Evolutionary conservation across 1,140 invertebrate genomes (phyloP).

Genomic region (Saccostrea cuccullata): DNA sequence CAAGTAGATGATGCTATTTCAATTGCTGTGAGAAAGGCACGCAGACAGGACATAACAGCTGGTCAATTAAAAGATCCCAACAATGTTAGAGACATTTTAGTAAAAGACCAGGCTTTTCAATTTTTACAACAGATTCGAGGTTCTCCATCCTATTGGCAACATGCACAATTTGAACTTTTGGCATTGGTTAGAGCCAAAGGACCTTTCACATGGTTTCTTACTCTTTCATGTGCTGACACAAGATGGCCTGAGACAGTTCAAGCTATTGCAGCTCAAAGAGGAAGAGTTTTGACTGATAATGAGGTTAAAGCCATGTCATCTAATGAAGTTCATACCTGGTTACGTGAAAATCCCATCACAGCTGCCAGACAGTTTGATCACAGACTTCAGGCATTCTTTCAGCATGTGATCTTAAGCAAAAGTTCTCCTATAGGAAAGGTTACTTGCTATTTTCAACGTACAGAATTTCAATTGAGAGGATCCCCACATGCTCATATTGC

Average conservation of each 20-base stretch:
- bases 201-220: too few relatives aligned
- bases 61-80: too few relatives aligned
- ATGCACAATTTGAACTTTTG: too few relatives aligned
- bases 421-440: constrained; percentile 47
- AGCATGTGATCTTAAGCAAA: neutral
- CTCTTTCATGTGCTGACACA: neutral
- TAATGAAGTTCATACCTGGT: neutral
- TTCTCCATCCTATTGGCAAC: too few relatives aligned
- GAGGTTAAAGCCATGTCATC: neutral
- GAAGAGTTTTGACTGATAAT: neutral
- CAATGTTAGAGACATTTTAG: too few relatives aligned
- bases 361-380: too few relatives aligned
- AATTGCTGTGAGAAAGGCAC: too few relatives aligned
- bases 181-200: too few relatives aligned
- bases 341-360: neutral
- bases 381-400: neutral
- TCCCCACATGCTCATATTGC: constrained; percentile 52
- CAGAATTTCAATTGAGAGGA: constrained; percentile 55
- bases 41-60: too few relatives aligned
- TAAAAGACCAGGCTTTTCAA: too few relatives aligned
- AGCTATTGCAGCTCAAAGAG: neutral
- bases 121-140: too few relatives aligned
- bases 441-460: constrained; percentile 46
- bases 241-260: neutral
- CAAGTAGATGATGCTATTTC: too few relatives aligned